phyloP scores from a whole-genome alignment of 2,888 invertebrate species.

The Stenodema calcarata region DNA sequence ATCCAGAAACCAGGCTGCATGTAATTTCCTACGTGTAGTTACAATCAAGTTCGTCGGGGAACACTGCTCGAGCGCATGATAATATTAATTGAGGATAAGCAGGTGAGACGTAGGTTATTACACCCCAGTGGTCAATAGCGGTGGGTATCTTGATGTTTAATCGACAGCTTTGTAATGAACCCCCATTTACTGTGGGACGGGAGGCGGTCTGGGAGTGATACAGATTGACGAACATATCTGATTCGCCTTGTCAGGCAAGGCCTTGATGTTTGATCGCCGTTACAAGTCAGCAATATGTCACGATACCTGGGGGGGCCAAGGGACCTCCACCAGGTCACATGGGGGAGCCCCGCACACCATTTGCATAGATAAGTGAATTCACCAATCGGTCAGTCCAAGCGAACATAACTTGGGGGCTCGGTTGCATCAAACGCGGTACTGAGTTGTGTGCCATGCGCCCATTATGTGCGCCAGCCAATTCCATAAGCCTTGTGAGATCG shows the following conservation, averaged over 20 bases:
- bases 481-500: too few species aligned
- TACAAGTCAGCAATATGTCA: conserved; percentile 25
- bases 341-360: not conserved
- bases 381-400: not conserved
- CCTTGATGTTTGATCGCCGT: conserved; percentile 21
- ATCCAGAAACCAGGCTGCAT: too few species aligned
- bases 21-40: not conserved
- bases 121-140: not conserved
- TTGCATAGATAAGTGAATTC: not conserved
- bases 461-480: too few species aligned
- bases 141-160: conserved; percentile 13
- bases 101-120: conserved; percentile 9
- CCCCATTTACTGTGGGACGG: not conserved
- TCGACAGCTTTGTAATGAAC: conserved; percentile 38
- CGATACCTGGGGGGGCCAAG: not conserved
- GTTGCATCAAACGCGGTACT: not conserved
- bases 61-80: not conserved
- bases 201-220: not conserved
- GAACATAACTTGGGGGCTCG: not conserved
- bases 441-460: not conserved
- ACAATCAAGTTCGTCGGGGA: not conserved
- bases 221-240: conserved; percentile 29
- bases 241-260: not conserved
- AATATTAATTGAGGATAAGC: conserved; percentile 8
- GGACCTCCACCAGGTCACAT: not conserved